These are phyloP conservation scores for Polyergus mexicanus DNA, from an alignment of 1,140 invertebrate genomes.

Conservation along the genomic window DNA sequence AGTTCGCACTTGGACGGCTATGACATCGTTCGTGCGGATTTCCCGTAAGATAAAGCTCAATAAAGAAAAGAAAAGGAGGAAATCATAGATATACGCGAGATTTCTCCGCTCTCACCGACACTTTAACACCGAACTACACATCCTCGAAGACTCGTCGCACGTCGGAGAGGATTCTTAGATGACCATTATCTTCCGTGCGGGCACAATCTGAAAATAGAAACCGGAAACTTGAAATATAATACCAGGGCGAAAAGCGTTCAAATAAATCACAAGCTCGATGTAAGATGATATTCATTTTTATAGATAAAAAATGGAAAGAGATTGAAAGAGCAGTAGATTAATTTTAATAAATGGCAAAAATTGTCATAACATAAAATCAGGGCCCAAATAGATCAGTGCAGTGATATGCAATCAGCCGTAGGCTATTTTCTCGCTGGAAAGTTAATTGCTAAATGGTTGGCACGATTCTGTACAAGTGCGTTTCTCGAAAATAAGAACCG, in stretches of 20 bases:
- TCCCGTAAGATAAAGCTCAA: constrained; percentile 63
- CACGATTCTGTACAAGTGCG: not conserved
- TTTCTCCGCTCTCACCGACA: constrained; percentile 76
- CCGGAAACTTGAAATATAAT: not conserved
- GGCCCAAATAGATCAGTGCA: not conserved
- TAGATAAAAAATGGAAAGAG: not conserved
- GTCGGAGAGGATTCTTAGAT: constrained; percentile 55
- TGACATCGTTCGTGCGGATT: constrained; percentile 80
- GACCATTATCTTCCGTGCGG: constrained; percentile 26
- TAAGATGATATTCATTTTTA: not conserved
- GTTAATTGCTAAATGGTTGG: constrained; percentile 43
- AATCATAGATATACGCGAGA: constrained; percentile 62
- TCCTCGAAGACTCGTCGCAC: constrained; percentile 59
- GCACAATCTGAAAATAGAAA: constrained; percentile 59
- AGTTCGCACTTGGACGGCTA: constrained; percentile 80
- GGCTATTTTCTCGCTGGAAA: constrained; percentile 21
- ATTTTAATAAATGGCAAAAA: not conserved
- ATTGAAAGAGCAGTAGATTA: not conserved
- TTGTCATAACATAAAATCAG: constrained; percentile 21
- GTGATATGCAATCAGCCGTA: constrained; percentile 22
- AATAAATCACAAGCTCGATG: not conserved
- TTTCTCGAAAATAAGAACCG: constrained; percentile 10
- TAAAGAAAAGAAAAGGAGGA: constrained; percentile 65
- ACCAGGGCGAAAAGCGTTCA: not conserved
- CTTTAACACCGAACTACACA: constrained; percentile 77